Base-by-base conservation (phyloP, 1,140 invertebrate species). In the Achroia grisella region DNA sequence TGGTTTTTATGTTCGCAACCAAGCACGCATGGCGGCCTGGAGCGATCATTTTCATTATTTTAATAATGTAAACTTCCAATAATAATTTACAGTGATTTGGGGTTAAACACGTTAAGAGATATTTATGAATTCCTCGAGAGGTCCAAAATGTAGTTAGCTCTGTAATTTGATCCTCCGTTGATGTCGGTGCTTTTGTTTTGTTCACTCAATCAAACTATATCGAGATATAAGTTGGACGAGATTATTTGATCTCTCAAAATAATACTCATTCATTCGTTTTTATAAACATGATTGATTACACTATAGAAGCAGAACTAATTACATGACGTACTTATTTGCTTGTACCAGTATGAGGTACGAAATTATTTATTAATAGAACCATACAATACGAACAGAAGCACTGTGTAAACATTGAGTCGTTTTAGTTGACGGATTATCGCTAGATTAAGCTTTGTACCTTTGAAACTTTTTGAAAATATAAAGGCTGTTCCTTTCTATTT, bases 41-140 rank as follows among this genome's bases (percentile, higher is more conserved):
- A 69, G 75, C 75, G 69, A 74, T 81, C 81, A 81, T 82, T 85
- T 85, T 85, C 78, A 85, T 85, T 85, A 85, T 85, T 85, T 85
- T 85, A 85, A 85, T 85, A 82, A 82, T 82, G 78, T 82, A 75
- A 82, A 85, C 81, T 82, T 71, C 76, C 81, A 82, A 82, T 81
- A 85, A 85, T 80, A 85, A 85, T 82, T 82, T 85, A 82, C 73
- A 76, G 69, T 82, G 80, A 84, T 84, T 84, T 80, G 64, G 78
- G 75, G 53, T 62, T 68, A 66, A 72, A 72, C 60, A 62, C 71
- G 63, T 70, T 62, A 65, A 69, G 69, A 74, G 74, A 78, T 81
- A 71, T 78, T 81, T 80, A 84, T 80, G 72, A 73, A 76, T 77
- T 69, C 69, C 65, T 62, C 48, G 51, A 71, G 66, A 71, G 62